Evolutionary conservation across 2,113 vertebrate genomes (phyloP).

Genomic region (Bubo scandiacus): DNA sequence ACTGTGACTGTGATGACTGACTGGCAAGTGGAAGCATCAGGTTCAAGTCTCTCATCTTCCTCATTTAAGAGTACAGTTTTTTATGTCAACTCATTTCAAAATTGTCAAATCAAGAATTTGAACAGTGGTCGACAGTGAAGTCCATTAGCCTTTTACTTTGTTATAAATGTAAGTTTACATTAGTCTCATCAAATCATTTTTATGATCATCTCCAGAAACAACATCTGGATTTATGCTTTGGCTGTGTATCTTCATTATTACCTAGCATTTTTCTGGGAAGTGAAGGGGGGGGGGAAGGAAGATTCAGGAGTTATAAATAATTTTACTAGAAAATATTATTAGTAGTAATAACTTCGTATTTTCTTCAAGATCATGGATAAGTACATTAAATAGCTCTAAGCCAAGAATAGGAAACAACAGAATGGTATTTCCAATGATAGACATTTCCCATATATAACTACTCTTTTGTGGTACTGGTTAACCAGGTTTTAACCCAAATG

Average conservation of each 20-base stretch:
- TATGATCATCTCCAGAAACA: background rate
- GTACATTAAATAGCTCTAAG: background rate
- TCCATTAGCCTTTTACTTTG: background rate
- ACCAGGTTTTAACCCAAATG: background rate
- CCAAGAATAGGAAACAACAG: background rate
- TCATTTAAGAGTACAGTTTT: background rate
- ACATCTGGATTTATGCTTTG: background rate
- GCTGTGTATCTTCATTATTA: background rate
- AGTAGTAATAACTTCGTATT: background rate
- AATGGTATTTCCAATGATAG: background rate
- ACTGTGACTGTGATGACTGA: background rate
- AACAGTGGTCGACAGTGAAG: background rate
- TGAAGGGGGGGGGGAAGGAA: background rate
- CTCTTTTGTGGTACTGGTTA: background rate
- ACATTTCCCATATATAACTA: background rate
- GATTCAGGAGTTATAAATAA: background rate
- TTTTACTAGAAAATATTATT: background rate
- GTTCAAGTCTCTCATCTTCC: background rate
- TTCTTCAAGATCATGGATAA: background rate
- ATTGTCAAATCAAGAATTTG: background rate
- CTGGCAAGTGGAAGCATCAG: background rate
- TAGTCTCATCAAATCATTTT: background rate
- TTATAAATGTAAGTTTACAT: background rate
- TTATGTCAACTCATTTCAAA: background rate
- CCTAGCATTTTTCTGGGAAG: background rate